These are phyloP conservation scores for Drosophila pegasa DNA, from an alignment of 2,888 invertebrate genomes.

Conservation along the genomic window DNA sequence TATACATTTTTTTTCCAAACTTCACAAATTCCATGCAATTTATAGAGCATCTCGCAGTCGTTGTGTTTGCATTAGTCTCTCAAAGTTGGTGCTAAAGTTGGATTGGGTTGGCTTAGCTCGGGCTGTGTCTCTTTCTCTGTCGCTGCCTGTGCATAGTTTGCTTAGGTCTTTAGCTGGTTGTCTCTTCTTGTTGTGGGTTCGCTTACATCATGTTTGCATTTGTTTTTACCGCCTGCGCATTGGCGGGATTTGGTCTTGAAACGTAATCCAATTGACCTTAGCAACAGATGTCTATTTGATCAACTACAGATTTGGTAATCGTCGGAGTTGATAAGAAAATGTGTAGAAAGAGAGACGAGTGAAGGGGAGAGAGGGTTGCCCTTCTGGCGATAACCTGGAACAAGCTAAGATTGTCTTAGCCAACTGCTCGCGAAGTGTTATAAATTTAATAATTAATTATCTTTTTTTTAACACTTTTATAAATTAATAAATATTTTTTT, in stretches of 20 bases:
- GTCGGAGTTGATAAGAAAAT: slow-evolving; percentile 5
- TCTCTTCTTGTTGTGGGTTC: slow-evolving; percentile 34
- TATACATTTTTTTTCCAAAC: too few relatives aligned
- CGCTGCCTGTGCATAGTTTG: slow-evolving; percentile 38
- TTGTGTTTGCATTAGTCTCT: background rate
- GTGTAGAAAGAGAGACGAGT: background rate
- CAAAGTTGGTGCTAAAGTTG: slow-evolving; percentile 33
- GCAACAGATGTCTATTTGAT: slow-evolving; percentile 9
- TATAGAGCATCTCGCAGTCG: slow-evolving; percentile 1
- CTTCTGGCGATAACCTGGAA: background rate
- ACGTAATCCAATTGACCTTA: slow-evolving; percentile 65
- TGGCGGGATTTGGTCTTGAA: slow-evolving; percentile 57
- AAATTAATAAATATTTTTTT: background rate
- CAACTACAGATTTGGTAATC: slow-evolving; percentile 21
- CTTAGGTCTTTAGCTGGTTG: slow-evolving; percentile 59
- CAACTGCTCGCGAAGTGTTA: background rate
- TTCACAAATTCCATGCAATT: background rate
- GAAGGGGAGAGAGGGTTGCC: too few relatives aligned
- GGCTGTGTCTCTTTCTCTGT: slow-evolving; percentile 12
- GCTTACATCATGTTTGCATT: slow-evolving; percentile 72
- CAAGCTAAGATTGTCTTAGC: background rate
- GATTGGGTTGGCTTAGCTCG: slow-evolving; percentile 31
- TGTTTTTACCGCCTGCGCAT: slow-evolving; percentile 48
- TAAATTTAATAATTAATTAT: background rate
- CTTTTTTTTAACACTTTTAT: slow-evolving; percentile 1